phyloP scores from a whole-genome alignment of 2,113 vertebrate species.

The crab-eating macaque (Macaca fascicularis) region T2T-MFA8v1.1 NC_088377.1:164501501-164502000 shows the following conservation, averaged over 20 bases:
- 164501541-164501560: not conserved
- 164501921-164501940: not conserved
- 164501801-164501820: not conserved
- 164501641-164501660: not conserved
- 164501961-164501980: conserved; percentile 44
- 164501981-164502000: conserved; percentile 38
- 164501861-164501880: conserved; percentile 51
- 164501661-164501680: not conserved
- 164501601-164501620: not conserved
- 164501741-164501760: conserved; percentile 1
- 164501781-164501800: conserved; percentile 14
- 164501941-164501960: conserved; percentile 23
- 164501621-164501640: not conserved
- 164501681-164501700: not conserved
- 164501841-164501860: conserved; percentile 43
- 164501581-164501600: not conserved
- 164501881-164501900: conserved; percentile 47
- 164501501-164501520: conserved; percentile 38
- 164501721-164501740: not conserved
- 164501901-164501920: conserved; percentile 18
- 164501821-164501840: not conserved
- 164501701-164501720: not conserved
- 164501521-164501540: conserved; percentile 3
- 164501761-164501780: not conserved
- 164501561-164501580: not conserved